Conservation (phyloP, 2,888 invertebrate species). For the Calameuta idolon region DNA sequence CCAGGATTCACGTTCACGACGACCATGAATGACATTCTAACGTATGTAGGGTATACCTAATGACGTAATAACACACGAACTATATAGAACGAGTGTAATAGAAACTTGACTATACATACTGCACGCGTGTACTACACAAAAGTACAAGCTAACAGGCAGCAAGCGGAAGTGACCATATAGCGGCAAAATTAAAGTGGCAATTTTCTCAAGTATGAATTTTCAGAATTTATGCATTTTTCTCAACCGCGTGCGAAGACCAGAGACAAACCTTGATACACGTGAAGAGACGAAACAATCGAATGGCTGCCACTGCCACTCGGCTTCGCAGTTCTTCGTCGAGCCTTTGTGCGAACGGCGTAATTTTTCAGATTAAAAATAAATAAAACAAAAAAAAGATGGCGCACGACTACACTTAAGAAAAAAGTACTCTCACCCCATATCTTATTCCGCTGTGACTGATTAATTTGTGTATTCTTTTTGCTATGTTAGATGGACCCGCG, state of each 20-base stretch:
- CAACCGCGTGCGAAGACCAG: not conserved
- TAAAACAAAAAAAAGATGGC: slow-evolving; percentile 7
- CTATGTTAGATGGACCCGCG: slow-evolving; percentile 88
- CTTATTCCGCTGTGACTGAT: slow-evolving; percentile 51
- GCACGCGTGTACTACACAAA: not conserved
- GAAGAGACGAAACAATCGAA: not conserved
- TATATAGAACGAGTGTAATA: not conserved
- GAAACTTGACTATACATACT: not conserved
- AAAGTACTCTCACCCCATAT: slow-evolving; percentile 25
- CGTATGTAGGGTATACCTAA: not conserved
- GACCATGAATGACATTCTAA: not conserved
- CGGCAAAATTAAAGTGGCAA: not conserved
- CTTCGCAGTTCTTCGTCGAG: not conserved
- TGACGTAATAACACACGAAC: not conserved
- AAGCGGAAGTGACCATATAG: not conserved
- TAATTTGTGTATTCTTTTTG: slow-evolving; percentile 65
- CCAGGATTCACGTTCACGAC: not conserved
- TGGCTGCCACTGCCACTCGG: not conserved
- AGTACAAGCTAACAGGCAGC: not conserved
- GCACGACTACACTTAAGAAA: not conserved
- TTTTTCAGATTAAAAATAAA: not conserved
- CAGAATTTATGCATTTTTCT: not conserved
- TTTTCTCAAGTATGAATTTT: not conserved
- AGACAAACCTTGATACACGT: not conserved
- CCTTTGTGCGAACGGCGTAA: not conserved